Conservation (phyloP, 2,797 vertebrate genomes). For the Crocodylus rhombifer region DNA sequence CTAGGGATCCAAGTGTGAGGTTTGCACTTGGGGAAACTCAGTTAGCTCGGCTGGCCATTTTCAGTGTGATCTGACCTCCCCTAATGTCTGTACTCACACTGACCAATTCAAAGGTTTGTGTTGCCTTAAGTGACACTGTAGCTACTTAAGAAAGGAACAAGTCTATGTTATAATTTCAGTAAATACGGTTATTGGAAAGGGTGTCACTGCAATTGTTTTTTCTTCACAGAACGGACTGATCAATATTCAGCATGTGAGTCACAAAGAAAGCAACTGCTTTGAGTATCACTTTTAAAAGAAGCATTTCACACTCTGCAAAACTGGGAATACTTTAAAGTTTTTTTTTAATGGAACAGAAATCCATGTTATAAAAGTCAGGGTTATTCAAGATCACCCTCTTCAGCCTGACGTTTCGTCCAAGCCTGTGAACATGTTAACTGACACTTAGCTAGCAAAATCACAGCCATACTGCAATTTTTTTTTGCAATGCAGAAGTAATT, state of each 20-base stretch:
- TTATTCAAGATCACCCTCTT: neutral
- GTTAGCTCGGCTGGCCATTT: no score
- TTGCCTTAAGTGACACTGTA: neutral
- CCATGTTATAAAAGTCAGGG: neutral
- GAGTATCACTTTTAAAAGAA: constrained; percentile 44
- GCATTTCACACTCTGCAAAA: constrained; percentile 41
- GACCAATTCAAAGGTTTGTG: neutral
- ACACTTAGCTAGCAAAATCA: neutral
- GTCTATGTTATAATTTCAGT: constrained; percentile 32
- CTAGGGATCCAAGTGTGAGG: no score
- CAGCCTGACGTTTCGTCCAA: neutral
- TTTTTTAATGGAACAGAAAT: neutral
- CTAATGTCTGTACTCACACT: constrained; percentile 7
- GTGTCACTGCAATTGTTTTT: neutral
- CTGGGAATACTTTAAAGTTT: constrained; percentile 28
- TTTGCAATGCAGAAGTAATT: neutral
- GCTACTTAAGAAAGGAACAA: neutral
- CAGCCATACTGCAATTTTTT: neutral
- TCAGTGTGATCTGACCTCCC: no score
- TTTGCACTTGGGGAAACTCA: no score
- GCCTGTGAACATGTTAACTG: neutral
- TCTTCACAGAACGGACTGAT: constrained; percentile 46
- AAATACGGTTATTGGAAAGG: constrained; percentile 61
- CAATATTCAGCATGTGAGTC: constrained; percentile 50
- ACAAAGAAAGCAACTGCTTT: constrained; percentile 50